Evolutionary conservation across 2,888 invertebrate genomes (phyloP).

Genomic region (Coenonympha arcania): DNA sequence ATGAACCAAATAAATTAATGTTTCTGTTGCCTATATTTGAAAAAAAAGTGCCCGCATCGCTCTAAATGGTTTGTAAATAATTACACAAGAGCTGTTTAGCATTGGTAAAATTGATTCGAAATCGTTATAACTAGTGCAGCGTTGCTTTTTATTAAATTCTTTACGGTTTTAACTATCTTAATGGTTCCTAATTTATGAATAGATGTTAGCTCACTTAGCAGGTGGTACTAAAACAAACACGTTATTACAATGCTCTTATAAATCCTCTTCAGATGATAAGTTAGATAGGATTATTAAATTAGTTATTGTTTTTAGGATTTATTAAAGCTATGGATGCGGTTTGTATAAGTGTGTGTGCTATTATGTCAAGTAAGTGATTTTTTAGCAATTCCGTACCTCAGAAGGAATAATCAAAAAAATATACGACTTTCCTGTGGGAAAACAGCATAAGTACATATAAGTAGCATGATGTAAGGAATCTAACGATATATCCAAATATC

Average conservation of each 20-base stretch:
- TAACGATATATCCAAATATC: too few relatives aligned
- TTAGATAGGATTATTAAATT: background rate
- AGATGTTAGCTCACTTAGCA: too few relatives aligned
- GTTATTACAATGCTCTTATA: background rate
- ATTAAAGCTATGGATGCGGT: background rate
- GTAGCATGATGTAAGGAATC: too few relatives aligned
- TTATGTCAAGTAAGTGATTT: conserved; percentile 4
- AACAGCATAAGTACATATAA: too few relatives aligned
- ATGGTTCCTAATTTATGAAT: background rate
- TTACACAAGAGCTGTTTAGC: background rate
- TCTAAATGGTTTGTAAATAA: conserved; percentile 1
- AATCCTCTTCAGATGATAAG: background rate
- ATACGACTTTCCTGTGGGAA: too few relatives aligned
- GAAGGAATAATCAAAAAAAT: too few relatives aligned
- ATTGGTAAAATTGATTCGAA: background rate
- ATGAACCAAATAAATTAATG: too few relatives aligned
- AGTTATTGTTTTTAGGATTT: background rate
- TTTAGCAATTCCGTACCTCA: too few relatives aligned
- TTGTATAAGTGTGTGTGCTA: background rate
- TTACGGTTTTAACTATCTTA: conserved; percentile 5
- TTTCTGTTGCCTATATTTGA: background rate
- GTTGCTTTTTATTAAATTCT: conserved; percentile 4
- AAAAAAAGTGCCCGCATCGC: background rate
- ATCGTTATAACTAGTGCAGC: background rate
- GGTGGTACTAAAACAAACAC: conserved; percentile 1